Conservation (phyloP, 2,797 vertebrate species). For the Xenopus petersii region DNA sequence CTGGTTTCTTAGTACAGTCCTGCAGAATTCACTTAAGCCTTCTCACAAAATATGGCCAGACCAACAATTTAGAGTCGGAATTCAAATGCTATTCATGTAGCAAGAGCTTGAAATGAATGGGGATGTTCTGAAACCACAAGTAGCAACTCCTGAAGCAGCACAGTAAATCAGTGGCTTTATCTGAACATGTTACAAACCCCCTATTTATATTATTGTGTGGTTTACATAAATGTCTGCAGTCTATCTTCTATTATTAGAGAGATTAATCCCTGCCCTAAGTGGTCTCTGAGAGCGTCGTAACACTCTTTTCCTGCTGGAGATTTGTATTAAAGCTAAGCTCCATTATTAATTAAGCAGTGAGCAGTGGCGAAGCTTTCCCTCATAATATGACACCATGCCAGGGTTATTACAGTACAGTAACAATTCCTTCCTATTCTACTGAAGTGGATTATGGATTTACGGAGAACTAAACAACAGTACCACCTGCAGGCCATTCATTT, state of each 20-base stretch:
- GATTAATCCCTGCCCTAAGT: conserved; percentile 15
- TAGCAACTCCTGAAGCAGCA: not conserved
- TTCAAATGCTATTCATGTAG: too few relatives aligned
- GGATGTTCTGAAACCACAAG: conserved; percentile 7
- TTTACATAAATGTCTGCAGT: conserved; percentile 5
- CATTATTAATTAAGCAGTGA: conserved; percentile 11
- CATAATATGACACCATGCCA: conserved; percentile 11
- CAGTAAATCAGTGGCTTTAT: conserved; percentile 8
- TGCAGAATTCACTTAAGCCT: too few relatives aligned
- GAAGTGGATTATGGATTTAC: conserved; percentile 4
- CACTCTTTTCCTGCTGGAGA: not conserved
- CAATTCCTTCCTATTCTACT: not conserved
- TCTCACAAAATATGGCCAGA: not conserved
- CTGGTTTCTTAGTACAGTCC: too few relatives aligned
- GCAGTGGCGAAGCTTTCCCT: not conserved
- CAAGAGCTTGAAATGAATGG: not conserved
- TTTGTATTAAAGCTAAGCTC: not conserved
- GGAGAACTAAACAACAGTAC: conserved; percentile 35
- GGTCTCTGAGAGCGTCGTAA: not conserved
- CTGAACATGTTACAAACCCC: conserved; percentile 1
- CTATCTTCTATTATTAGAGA: conserved; percentile 15
- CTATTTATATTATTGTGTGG: conserved; percentile 20
- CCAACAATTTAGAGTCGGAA: too few relatives aligned
- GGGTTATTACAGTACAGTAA: conserved; percentile 7
- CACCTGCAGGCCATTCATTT: conserved; percentile 32